Base-by-base conservation (phyloP, 2,888 invertebrate genomes). In the Osmoderma eremita region DNA sequence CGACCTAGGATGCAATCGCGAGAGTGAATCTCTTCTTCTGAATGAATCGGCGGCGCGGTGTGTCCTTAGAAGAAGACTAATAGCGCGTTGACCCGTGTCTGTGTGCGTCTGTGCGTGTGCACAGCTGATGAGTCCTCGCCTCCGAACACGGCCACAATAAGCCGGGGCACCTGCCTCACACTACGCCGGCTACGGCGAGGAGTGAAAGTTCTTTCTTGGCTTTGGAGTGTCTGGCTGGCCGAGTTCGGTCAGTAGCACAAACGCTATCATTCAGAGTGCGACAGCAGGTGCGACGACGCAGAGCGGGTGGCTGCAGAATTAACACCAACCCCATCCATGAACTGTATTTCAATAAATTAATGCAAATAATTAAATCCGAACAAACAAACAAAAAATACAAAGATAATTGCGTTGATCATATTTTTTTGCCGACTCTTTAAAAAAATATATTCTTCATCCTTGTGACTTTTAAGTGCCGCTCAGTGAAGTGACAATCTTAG, bases 161-260 rank as follows among this genome's bases (percentile, higher is more conserved):
- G 62, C 65, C 62, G 56, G 70, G 68, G 69, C 74, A 74, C 74
- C 74, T 74, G 74, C 71, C 63, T 67, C 69, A 65, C 61, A 56
- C 54, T 51, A 49, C 53, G 50, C 41, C 39, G 42, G 50, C 65
- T 45, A 36, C 64, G 48, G 48, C 62, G 63, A 66, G 51, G 66
- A 73, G 74, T 74, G 75, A 76, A 75, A 76, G 76, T 75, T 76
- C 70, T 67, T 69, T 73, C 72, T 73, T 72, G 72, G 74, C 72
- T 71, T 61, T 61, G 72, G 72, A 74, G 76, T 66, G 73, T 70
- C 74, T 71, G 69, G 67, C 65, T 68, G 65, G 66, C 54, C 69
- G 65, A 71, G 73, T 68, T 70, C 72, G 79, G 80, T 80, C 79
- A 80, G 80, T 81, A 78, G 79, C 79, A 79, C 79, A 79, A 77